phyloP scores from a whole-genome alignment of 2,113 vertebrate species.

The Cinclus cinclus region DNA sequence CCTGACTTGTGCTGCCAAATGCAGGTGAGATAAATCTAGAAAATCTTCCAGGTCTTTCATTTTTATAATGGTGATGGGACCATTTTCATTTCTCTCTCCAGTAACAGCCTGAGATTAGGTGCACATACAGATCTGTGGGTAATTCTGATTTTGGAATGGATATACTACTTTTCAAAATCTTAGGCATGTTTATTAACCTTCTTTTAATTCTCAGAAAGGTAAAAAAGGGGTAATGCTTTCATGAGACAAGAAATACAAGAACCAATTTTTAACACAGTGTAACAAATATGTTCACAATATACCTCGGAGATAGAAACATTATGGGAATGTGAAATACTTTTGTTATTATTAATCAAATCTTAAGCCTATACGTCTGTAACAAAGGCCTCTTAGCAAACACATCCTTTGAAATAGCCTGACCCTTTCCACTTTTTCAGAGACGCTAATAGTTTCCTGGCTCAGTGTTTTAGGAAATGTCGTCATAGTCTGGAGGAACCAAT shows the following conservation, averaged over 20 bases:
- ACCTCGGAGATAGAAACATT: neutral
- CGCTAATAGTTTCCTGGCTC: conserved; percentile 77
- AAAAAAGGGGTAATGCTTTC: neutral
- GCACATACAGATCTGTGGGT: neutral
- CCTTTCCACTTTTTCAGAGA: conserved; percentile 66
- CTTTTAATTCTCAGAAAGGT: neutral
- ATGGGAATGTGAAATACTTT: neutral
- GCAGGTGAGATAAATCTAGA: neutral
- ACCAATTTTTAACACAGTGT: neutral
- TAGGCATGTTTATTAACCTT: neutral
- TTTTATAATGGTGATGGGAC: neutral
- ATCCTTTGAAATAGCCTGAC: conserved; percentile 51
- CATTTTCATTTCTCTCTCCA: neutral
- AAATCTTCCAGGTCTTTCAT: neutral
- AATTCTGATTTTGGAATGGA: neutral
- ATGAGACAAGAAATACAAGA: neutral
- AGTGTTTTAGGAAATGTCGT: conserved; percentile 75
- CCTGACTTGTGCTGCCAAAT: neutral
- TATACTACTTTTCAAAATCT: neutral
- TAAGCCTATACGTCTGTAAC: neutral
- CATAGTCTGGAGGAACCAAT: conserved; percentile 78
- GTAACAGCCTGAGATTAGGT: neutral
- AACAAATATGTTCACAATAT: neutral
- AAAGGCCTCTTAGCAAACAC: conserved; percentile 41
- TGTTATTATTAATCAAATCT: neutral